Evolutionary conservation across 2,113 vertebrate species (phyloP).

Genomic region (crab-eating macaque (Macaca fascicularis)): DNA sequence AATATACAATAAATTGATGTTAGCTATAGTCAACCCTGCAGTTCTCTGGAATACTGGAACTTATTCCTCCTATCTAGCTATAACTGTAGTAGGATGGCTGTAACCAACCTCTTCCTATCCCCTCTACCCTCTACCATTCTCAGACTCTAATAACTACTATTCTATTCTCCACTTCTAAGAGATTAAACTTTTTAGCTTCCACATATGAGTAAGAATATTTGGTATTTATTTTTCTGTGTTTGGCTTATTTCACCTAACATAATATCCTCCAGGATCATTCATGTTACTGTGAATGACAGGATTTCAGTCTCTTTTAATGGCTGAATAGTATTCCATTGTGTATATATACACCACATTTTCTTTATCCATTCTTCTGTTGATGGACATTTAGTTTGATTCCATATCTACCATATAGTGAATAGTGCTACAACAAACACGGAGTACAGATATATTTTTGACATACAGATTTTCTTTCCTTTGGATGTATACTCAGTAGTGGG

Average conservation of each 20-base stretch:
- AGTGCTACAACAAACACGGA: neutral
- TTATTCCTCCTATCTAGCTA: neutral
- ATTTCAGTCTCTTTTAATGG: neutral
- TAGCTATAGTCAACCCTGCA: neutral
- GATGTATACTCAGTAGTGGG: neutral
- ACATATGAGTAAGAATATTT: neutral
- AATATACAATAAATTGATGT: neutral
- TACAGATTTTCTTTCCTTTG: neutral
- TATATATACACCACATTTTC: neutral
- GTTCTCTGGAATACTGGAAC: neutral
- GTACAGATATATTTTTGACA: neutral
- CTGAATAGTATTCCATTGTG: neutral
- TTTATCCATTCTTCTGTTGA: neutral
- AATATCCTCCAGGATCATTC: neutral
- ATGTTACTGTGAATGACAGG: neutral
- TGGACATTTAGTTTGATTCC: neutral
- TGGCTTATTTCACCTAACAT: neutral
- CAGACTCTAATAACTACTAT: neutral
- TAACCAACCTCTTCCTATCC: neutral
- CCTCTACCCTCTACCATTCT: neutral
- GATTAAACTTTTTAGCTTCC: neutral
- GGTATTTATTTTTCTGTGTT: neutral
- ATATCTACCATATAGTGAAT: neutral
- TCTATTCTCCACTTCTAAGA: neutral
- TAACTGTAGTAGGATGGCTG: neutral